Evolutionary conservation across 2,888 invertebrate species (phyloP), one percentile per base, ranked within the genome.

Genomic region (Dolomedes plantarius): DNA sequence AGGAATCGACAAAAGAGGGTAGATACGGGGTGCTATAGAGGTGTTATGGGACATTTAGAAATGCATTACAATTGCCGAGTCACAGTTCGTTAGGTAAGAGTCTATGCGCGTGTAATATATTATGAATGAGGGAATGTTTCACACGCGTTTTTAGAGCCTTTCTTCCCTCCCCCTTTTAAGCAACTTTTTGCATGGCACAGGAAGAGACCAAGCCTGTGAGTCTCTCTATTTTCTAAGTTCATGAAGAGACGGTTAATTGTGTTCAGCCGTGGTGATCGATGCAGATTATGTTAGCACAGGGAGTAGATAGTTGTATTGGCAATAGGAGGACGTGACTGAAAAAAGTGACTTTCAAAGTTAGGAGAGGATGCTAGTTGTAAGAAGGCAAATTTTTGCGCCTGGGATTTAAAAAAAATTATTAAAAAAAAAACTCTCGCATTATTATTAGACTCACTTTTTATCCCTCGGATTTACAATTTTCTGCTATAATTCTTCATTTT

Each of bases 91-190:
- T 85, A 77, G 67, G 72, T 69, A 36, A 36, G 41, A 28, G 41
- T 41, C 41, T 41, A 28, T 69, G 41, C 56, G 77, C 83, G 77
- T 78, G 83, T 77, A 78, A 77, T 85, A 78, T 85, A 76, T 71
- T 76, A 74, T 31, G 74, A 50, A 19, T 46, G 41, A 64, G 50
- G 11, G n/a, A 67, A 62, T 31, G 67, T 85, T 67, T 85, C 77
- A 77, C 77, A 85, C 77, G 77, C 77, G 41, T 41, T 67, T 72
- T 46, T 9, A 13, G 56, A 19, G 23, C 56, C 23, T 56, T 56
- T 56, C 23, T 2, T 56, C 56, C 2, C 16, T 16, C 5, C 7
- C 23, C 56, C 16, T 3, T 36, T 36, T 36, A 5, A 7, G 5
- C 7, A 7, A 9, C 36, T 36, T 16, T 46, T 16, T 9, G 19